Evolutionary conservation across 2,797 vertebrate species (phyloP), one percentile per base, ranked within the genome.

Genomic region (Rhinichthys osculus): DNA sequence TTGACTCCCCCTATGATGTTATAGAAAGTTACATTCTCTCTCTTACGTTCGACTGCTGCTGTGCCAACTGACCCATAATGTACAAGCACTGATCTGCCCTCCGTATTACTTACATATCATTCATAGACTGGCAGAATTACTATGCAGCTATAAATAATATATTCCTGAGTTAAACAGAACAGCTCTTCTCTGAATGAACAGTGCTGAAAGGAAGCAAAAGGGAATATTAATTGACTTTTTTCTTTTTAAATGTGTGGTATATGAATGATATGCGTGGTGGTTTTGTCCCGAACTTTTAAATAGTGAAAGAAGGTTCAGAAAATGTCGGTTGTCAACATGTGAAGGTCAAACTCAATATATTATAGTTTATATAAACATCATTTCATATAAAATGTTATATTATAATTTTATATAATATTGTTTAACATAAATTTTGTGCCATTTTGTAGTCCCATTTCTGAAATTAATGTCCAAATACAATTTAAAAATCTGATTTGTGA

Each of bases 91-190:
- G 27, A 64, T 69, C 47, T 81, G 33, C 27, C 52, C 38, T 82
- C 8, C 10, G 3, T 72, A 54, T 71, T 57, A 71, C 66, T 66
- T n/a, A 62, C 69, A 88, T 88, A 82, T 69, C 59, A 74, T 74
- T 88, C 76, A 84, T 47, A 33, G 33, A 54, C 40, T 30, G 27
- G 42, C 9, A 71, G 23, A 84, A 78, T 74, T 78, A 47, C 27
- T 44, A 57, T 67, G 23, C n/a, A 59, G 9, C 52, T 81, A 3
- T 77, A 72, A 84, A 78, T 88, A 72, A 83, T 84, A 78, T 33
- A 74, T 67, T 23, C n/a, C n/a, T 40, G 42, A 76, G 59, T 23
- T 64, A 33, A 73, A 73, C 16, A 2, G 40, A 35, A n/a, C 33
- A 42, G 16, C 40, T 74, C 42, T 85, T 78, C 67, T 50, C 30